These are phyloP conservation scores for Bucorvus abyssinicus DNA, from an alignment of 2,797 vertebrate genomes.

Conservation along the genomic window DNA sequence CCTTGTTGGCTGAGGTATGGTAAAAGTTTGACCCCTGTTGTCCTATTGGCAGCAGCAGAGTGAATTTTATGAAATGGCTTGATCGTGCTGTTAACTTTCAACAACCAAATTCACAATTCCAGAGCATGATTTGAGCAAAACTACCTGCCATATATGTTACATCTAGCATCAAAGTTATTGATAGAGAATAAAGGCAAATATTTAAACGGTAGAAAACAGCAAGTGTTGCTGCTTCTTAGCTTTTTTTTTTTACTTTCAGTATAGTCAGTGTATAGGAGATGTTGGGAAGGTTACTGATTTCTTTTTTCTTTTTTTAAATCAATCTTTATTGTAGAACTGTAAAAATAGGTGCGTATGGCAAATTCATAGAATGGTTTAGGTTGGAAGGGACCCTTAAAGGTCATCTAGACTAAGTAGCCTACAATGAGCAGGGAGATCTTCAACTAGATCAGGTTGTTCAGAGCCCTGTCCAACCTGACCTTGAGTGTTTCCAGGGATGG, in stretches of 20 bases:
- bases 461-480: not conserved
- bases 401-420: not conserved
- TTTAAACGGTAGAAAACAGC: not conserved
- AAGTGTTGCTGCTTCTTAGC: not conserved
- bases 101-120: not conserved
- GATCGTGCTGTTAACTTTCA: not conserved
- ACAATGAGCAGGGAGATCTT: not conserved
- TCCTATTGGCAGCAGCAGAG: not conserved
- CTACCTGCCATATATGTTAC: not conserved
- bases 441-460: not conserved
- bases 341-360: not conserved
- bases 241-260: not conserved
- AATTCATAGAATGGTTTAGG: not conserved
- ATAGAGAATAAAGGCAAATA: not conserved
- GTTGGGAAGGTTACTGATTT: not conserved
- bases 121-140: not conserved
- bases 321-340: not conserved
- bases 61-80: not conserved
- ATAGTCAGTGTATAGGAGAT: not conserved
- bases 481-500: not conserved
- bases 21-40: not conserved
- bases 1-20: not conserved
- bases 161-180: not conserved
- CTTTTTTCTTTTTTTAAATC: not conserved
- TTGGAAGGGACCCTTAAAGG: not conserved